Evolutionary conservation across 2,888 invertebrate genomes (phyloP), one percentile per base, ranked within the genome.

Genomic region (Diaprepes abbreviatus): DNA sequence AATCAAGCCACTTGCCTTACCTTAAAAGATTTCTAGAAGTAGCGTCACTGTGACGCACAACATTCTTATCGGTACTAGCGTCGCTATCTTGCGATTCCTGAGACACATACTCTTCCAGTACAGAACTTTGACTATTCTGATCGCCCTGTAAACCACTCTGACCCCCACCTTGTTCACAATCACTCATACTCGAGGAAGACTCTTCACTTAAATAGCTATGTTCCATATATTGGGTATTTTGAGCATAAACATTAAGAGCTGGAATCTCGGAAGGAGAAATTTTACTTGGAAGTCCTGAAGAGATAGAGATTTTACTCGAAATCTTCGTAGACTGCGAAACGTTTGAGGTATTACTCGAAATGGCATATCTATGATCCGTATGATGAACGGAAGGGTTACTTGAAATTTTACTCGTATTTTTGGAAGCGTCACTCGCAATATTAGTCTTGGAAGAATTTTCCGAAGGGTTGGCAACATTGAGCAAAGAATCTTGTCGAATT

Each of bases 201-300:
- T 59, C 59, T 16, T 59, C 59, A 19, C 59, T 59, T 12, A 45
- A n/a, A n/a, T 52, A 64, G 19, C 36, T 72, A 10, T 35, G 55
- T 10, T 28, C 14, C 14, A 48, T 14, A 14, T 48, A 48, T 28
- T 14, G 28, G n/a, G 14, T 14, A 7, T 48, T 48, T 48, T 28
- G 12, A 28, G 48, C 2, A 2, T 33, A 10, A 10, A 9, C 9
- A 33, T 9, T 10, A n/a, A n/a, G n/a, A n/a, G n/a, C n/a, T 24
- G 24, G 7, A 10, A 33, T 33, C 9, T 33, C 9, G 7, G 9
- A 33, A 10, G n/a, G n/a, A n/a, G n/a, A n/a, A n/a, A n/a, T n/a
- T n/a, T n/a, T n/a, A n/a, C n/a, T n/a, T n/a, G n/a, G n/a, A n/a
- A 5, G 9, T 10, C 4, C 10, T 7, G 33, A 33, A 33, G 33